Conservation (phyloP, 2,113 vertebrate species). For the Gymnobelideus leadbeateri region DNA sequence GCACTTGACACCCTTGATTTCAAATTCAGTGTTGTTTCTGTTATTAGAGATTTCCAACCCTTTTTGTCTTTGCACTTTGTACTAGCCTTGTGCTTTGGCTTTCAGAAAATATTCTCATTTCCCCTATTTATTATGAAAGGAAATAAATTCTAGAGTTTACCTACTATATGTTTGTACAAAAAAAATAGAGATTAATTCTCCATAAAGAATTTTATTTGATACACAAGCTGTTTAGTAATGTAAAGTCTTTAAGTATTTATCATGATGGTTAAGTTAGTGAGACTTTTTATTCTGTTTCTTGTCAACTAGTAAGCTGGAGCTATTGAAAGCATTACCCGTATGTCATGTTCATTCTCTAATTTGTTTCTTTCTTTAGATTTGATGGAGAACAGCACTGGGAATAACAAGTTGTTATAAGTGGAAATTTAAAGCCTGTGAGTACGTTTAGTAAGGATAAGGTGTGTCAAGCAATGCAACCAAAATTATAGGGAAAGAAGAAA, state of each 20-base stretch:
- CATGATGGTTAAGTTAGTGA: background rate
- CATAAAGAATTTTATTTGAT: background rate
- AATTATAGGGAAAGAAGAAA: too few relatives aligned
- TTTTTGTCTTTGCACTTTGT: background rate
- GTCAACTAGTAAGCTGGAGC: background rate
- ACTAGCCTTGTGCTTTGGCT: background rate
- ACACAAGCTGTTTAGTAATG: background rate
- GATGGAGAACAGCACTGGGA: background rate
- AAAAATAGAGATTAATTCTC: background rate
- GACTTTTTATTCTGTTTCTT: background rate
- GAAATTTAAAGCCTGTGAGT: background rate
- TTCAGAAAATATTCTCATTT: background rate
- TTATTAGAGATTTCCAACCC: background rate
- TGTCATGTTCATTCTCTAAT: background rate
- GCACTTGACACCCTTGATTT: background rate
- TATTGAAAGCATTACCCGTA: background rate
- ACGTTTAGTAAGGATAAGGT: background rate
- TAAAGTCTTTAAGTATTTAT: background rate
- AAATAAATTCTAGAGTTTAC: background rate
- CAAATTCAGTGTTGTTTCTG: background rate
- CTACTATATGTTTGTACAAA: background rate
- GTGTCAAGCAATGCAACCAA: too few relatives aligned
- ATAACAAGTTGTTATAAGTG: background rate
- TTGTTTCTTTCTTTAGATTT: background rate
- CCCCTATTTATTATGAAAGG: background rate